Percentiles rank a stretch among this genome's conserved stretches.
These are phyloP conservation scores for Pollicipes pollicipes DNA, from an alignment of 1,140 invertebrate genomes.

Conservation along the genomic window DNA sequence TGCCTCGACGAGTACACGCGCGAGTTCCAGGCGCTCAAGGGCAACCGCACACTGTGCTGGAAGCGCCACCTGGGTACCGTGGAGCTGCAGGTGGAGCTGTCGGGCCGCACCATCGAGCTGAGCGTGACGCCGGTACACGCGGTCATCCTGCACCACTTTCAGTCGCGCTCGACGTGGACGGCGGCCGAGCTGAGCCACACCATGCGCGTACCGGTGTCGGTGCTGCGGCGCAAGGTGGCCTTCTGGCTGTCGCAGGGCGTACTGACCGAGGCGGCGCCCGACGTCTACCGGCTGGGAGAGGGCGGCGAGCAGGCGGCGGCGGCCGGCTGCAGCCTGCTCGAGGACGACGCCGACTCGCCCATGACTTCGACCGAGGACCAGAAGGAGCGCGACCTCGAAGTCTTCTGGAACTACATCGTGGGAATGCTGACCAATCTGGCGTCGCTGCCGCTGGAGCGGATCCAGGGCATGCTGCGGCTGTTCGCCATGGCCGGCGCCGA, in stretches of 20 bases:
- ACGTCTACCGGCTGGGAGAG: constrained; percentile 60
- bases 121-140: constrained; percentile 83
- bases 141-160: constrained; percentile 84
- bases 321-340: constrained; percentile 38
- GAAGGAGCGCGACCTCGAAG: constrained; percentile 78
- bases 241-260: constrained; percentile 76
- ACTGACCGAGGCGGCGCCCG: constrained; percentile 50
- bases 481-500: constrained; percentile 76
- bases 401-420: constrained; percentile 91
- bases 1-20: constrained; percentile 75
- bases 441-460: constrained; percentile 74
- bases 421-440: constrained; percentile 93
- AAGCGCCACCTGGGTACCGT: constrained; percentile 82
- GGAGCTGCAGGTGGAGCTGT: constrained; percentile 77
- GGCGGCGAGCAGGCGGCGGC: constrained; percentile 21
- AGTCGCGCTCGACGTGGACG: constrained; percentile 51
- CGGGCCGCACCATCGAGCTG: constrained; percentile 57
- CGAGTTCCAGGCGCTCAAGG: constrained; percentile 76
- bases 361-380: constrained; percentile 86
- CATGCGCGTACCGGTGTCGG: constrained; percentile 65
- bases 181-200: constrained; percentile 51
- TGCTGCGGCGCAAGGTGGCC: constrained; percentile 61
- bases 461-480: constrained; percentile 93
- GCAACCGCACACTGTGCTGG: constrained; percentile 80
- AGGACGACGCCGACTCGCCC: constrained; percentile 78